These are phyloP conservation scores for Automeris io DNA, from an alignment of 2,888 invertebrate species.

Conservation along the genomic window DNA sequence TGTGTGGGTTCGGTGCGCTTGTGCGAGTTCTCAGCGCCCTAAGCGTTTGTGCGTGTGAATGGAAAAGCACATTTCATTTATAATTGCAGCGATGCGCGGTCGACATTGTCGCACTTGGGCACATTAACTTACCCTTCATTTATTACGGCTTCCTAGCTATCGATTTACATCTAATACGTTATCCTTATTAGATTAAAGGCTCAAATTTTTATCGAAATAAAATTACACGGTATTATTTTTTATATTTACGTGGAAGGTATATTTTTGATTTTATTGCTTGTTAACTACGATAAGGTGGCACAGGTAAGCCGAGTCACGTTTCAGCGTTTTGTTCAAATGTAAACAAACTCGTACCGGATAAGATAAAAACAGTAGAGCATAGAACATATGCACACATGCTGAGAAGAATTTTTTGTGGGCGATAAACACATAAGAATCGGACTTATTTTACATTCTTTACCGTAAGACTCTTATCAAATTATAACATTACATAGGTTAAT, in stretches of 20 bases:
- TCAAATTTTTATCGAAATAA: background rate
- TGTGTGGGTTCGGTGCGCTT: constrained; percentile 20
- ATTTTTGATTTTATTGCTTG: constrained; percentile 65
- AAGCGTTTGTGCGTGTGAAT: constrained; percentile 74
- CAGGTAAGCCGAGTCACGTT: constrained; percentile 67
- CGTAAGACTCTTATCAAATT: background rate
- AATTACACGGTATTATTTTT: background rate
- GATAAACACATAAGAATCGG: constrained; percentile 28
- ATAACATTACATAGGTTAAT: background rate
- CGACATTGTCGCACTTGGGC: constrained; percentile 63
- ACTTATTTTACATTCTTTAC: background rate
- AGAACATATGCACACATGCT: constrained; percentile 24
- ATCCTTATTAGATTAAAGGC: background rate
- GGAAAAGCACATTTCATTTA: constrained; percentile 75
- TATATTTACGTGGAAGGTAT: constrained; percentile 37
- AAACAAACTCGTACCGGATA: constrained; percentile 75
- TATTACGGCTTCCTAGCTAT: constrained; percentile 32
- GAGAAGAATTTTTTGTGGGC: constrained; percentile 38
- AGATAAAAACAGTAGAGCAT: constrained; percentile 60
- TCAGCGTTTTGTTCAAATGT: constrained; percentile 70
- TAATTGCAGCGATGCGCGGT: constrained; percentile 74
- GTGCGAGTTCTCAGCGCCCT: constrained; percentile 59
- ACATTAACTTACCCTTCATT: constrained; percentile 51
- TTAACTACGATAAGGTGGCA: constrained; percentile 65
- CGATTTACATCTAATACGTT: constrained; percentile 14